Evolutionary conservation across 2,113 vertebrate species (phyloP).

Genomic region (Panthera uncia): DNA sequence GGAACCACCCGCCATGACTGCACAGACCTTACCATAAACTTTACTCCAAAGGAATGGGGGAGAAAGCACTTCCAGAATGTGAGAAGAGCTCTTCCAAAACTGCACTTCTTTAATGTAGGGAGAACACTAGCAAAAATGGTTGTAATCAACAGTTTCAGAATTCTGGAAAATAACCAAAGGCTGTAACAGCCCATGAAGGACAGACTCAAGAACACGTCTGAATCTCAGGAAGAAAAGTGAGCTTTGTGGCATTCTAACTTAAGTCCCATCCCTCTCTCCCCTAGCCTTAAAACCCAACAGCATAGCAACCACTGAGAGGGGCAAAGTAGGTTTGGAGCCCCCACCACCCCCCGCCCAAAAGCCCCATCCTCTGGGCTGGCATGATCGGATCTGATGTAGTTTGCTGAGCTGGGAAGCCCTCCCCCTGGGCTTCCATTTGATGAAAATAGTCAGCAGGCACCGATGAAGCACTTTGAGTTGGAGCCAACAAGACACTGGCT

Average conservation of each 20-base stretch:
- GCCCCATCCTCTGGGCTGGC: neutral
- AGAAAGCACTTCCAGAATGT: fast-evolving
- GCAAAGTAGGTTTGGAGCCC: too few species aligned
- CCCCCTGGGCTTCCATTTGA: fast-evolving
- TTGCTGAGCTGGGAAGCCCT: neutral
- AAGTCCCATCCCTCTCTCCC: neutral
- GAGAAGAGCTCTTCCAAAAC: neutral
- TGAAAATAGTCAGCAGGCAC: neutral
- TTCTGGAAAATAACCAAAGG: neutral
- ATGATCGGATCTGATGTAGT: too few species aligned
- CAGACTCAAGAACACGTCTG: neutral
- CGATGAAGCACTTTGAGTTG: neutral
- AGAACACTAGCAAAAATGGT: neutral
- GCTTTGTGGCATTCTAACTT: neutral
- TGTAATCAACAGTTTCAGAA: neutral
- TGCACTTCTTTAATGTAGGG: neutral
- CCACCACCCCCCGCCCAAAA: too few species aligned
- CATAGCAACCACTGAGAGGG: neutral
- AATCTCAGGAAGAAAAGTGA: neutral
- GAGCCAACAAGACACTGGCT: neutral
- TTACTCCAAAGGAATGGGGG: neutral
- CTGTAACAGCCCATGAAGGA: neutral
- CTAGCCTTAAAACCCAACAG: neutral
- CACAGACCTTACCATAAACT: neutral
- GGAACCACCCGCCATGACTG: neutral